phyloP scores from a whole-genome alignment of 1,140 invertebrate genomes.

The Calephelis nemesis region DNA sequence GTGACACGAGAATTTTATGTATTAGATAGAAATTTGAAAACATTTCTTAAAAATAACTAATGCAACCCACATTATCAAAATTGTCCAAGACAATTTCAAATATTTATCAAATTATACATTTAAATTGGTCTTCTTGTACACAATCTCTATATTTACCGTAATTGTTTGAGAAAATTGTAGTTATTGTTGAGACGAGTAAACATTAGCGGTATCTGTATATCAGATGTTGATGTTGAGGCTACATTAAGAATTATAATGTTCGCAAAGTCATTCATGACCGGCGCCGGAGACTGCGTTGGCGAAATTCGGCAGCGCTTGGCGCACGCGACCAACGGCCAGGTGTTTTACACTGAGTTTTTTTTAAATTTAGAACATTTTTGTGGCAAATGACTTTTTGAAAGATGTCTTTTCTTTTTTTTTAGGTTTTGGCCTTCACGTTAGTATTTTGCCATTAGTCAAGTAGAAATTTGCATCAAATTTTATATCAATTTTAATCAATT shows the following conservation, averaged over 20 bases:
- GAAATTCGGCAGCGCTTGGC: conserved; percentile 53
- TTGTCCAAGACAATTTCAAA: neutral
- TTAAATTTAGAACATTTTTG: neutral
- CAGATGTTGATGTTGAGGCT: conserved; percentile 19
- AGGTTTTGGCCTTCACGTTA: too few relatives aligned
- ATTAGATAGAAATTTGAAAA: too few relatives aligned
- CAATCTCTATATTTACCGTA: neutral
- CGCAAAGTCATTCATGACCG: conserved; percentile 35
- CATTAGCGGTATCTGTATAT: conserved; percentile 19
- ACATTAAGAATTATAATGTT: conserved; percentile 35
- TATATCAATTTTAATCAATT: too few relatives aligned
- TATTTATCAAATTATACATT: conserved; percentile 3
- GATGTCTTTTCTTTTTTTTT: neutral
- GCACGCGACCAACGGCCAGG: conserved; percentile 38
- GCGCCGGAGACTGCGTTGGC: conserved; percentile 34
- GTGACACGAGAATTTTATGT: too few relatives aligned
- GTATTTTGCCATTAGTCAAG: too few relatives aligned
- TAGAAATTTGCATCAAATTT: too few relatives aligned
- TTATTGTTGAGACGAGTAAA: conserved; percentile 3
- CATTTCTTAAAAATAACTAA: neutral
- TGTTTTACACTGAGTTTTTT: conserved; percentile 28
- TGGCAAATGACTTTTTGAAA: neutral
- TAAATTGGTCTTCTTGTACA: neutral
- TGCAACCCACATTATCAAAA: neutral
- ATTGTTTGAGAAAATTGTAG: conserved; percentile 4